Base-by-base conservation (phyloP, 2,797 vertebrate species). In the Thunnus albacares region DNA sequence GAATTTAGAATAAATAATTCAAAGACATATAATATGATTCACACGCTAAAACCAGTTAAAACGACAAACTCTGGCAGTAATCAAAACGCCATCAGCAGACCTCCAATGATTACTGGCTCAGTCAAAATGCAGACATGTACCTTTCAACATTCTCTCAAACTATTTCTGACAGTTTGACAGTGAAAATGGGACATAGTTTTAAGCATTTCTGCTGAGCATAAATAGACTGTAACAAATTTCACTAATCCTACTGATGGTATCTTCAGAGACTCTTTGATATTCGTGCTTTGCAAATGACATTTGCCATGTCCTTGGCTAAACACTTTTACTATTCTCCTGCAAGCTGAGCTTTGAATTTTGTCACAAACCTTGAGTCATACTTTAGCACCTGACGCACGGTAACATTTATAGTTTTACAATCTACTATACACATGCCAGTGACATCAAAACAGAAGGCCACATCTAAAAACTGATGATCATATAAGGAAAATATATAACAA, bases 121-220 rank as follows among this genome's bases (percentile, higher is more conserved):
- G 35, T 67, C 22, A 49, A 13, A 24, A 77, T 73, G 66, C 66
- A 72, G 53, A 73, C 75, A 33, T 26, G n/a, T 4, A 18, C 60
- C 30, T 65, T 63, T 53, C 3, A 41, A 17, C 24, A 1, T 13
- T 20, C 66, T 56, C n/a, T 71, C 22, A n/a, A n/a, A 5, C 7
- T 38, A 13, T 56, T 22, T 61, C 35, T 57, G 22, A 47, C 38
- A 18, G 4, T 28, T 11, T 58, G 14, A 47, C 28, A 18, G 7
- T 62, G 26, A 20, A 58, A 35, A 15, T 51, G 7, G 1, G n/a
- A 4, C 35, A 80, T 41, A 38, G 35, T 64, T 58, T 41, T 33
- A 38, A 41, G 41, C 4, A 20, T 57, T 18, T 77, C 20, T 60
- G 13, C 47, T 2, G 14, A 60, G 49, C 47, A 61, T 51, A 22